Percentiles rank a stretch among this genome's conserved stretches.
Evolutionary conservation across 2,888 invertebrate species (phyloP).

Genomic region (Phanerotoma sp.): DNA sequence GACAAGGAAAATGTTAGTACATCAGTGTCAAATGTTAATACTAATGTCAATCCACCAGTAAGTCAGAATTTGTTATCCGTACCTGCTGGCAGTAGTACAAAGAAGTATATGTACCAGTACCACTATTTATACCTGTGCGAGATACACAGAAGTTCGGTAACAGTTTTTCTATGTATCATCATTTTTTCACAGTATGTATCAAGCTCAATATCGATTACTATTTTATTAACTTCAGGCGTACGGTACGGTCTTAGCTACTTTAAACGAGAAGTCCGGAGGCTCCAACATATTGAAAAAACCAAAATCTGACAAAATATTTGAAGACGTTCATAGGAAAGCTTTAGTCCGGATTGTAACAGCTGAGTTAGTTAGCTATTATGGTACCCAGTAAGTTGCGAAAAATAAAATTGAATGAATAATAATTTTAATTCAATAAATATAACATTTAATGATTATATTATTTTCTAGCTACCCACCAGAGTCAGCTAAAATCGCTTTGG

Average conservation of each 20-base stretch:
- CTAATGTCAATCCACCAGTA: too few species aligned
- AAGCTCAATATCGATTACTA: neutral
- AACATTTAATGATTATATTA: neutral
- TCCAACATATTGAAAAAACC: neutral
- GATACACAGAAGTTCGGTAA: neutral
- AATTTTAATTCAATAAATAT: neutral
- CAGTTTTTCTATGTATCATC: neutral
- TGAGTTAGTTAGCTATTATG: neutral
- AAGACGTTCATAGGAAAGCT: neutral
- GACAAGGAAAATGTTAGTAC: neutral
- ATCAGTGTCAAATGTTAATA: neutral
- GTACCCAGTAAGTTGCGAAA: neutral
- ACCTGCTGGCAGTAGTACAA: neutral
- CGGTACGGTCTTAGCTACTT: neutral
- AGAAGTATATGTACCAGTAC: neutral
- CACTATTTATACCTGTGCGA: neutral
- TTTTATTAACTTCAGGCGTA: neutral
- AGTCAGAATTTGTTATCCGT: neutral
- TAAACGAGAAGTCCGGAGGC: neutral
- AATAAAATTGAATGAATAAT: neutral
- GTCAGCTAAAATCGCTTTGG: neutral
- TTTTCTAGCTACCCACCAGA: slow-evolving; percentile 4
- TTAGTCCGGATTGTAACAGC: neutral
- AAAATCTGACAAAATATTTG: neutral
- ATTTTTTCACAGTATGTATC: neutral